Percentiles rank a stretch among this genome's conserved stretches.
These are phyloP conservation scores for Rhagium mordax DNA, from an alignment of 2,888 invertebrate genomes.

Conservation along the genomic window DNA sequence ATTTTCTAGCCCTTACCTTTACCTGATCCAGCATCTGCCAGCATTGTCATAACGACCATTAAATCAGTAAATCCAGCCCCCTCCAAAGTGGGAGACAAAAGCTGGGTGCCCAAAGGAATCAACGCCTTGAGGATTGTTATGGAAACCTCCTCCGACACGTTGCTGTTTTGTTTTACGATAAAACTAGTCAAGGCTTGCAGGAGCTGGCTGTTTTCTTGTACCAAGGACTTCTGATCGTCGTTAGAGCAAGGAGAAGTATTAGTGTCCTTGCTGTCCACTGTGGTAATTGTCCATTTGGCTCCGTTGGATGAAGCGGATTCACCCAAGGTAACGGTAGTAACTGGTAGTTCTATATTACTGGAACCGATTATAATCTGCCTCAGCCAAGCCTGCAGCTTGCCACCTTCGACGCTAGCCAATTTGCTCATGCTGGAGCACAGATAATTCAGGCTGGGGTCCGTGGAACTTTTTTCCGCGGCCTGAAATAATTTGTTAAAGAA, in stretches of 20 bases:
- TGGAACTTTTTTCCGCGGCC: constrained; percentile 76
- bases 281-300: constrained; percentile 56
- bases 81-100: constrained; percentile 77
- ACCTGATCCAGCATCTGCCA: constrained; percentile 90
- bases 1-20: constrained; percentile 67
- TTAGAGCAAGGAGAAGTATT: constrained; percentile 55
- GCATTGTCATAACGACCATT: constrained; percentile 83
- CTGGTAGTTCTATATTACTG: constrained; percentile 57
- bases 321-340: constrained; percentile 69
- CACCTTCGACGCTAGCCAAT: constrained; percentile 77
- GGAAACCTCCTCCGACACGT: constrained; percentile 76
- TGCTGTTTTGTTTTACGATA: constrained; percentile 80
- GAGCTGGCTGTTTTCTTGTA: constrained; percentile 80
- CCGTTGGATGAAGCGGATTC: constrained; percentile 47
- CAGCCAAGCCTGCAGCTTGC: constrained; percentile 78
- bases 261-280: constrained; percentile 48
- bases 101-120: constrained; percentile 81
- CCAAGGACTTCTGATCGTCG: constrained; percentile 71
- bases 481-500: constrained; percentile 84
- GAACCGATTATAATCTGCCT: constrained; percentile 77
- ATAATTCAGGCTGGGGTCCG: constrained; percentile 77
- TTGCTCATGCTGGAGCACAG: constrained; percentile 79
- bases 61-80: constrained; percentile 85
- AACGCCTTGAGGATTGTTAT: constrained; percentile 80
- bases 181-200: constrained; percentile 81